A percentile compares a stretch with the other conserved stretches of the same genome.
These are phyloP conservation scores for Ameiurus melas DNA, from an alignment of 2,113 vertebrate species.

Conservation along the genomic window DNA sequence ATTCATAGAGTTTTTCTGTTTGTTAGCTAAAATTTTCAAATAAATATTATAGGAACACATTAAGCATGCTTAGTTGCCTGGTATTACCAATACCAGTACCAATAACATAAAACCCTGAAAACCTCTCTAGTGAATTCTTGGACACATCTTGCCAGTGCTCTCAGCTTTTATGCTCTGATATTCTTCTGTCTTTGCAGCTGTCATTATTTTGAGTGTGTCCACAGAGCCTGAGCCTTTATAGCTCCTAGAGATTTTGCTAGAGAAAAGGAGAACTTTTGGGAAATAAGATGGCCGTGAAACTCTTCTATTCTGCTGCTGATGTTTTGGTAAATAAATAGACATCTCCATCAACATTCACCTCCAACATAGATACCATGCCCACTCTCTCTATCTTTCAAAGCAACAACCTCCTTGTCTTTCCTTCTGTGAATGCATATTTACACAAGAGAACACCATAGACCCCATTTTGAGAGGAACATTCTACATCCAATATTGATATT, in stretches of 20 bases:
- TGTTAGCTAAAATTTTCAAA: background rate
- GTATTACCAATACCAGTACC: background rate
- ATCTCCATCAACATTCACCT: constrained; percentile 30
- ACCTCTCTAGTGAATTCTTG: constrained; percentile 4
- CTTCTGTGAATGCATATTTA: constrained; percentile 11
- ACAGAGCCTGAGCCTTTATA: constrained; percentile 16
- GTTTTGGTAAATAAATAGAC: constrained; percentile 27
- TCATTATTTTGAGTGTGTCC: constrained; percentile 18
- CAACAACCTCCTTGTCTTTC: background rate
- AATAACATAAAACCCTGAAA: constrained; percentile 1
- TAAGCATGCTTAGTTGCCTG: constrained; percentile 10
- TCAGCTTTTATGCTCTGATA: constrained; percentile 16
- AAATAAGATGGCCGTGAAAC: constrained; percentile 23
- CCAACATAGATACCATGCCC: background rate
- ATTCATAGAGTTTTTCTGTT: background rate
- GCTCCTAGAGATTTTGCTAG: background rate
- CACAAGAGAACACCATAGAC: background rate
- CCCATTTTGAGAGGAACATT: background rate
- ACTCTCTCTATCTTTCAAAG: background rate
- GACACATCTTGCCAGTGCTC: constrained; percentile 18
- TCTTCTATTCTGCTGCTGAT: background rate
- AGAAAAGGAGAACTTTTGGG: constrained; percentile 15
- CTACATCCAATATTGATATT: background rate
- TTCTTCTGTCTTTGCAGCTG: constrained; percentile 7
- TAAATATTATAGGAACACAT: background rate